Evolutionary conservation across 2,113 vertebrate genomes (phyloP), one percentile per base, ranked within the genome.

Genomic region (Tor tambroides): DNA sequence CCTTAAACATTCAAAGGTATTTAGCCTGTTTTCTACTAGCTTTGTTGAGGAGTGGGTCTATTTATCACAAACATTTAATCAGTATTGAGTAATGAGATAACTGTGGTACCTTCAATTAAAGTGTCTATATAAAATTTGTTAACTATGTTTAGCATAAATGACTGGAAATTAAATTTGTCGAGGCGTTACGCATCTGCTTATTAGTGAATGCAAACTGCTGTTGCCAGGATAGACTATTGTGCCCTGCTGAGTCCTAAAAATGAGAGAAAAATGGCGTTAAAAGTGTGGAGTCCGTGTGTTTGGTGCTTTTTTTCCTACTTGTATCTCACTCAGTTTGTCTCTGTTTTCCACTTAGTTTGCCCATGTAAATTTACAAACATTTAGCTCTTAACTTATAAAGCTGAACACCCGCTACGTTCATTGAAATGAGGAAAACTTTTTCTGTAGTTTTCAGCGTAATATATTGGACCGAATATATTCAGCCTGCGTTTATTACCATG

Each of bases 371-470:
- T 87, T 88, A 87, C 61, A 4, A 6, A 69, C 67, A 88, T 32
- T 76, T 54, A 84, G 84, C 88, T 38, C 15, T 35, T 28, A 77
- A n/a, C 65, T 32, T 38, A 30, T 76, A 75, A 32, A 35, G 28
- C 26, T 46, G 41, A 83, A 35, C 28, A 80, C 76, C 15, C 80
- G 71, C 23, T 87, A 90, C 90, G 89, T 93, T 91, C 86, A 87
- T 88, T 87, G 90, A 32, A 49, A 49, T 4, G 32, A 41, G 10
- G 26, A 72, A 84, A 80, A 87, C 69, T 81, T 59, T 88, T 43
- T 46, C 74, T 35, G 85, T 89, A 89, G 49, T 83, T 85, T 71
- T 93, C 91, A 91, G 93, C 91, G 89, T 91, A 92, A 77, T 91
- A 92, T 38, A 89, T 23, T 59, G 9, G 21, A 61, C 56, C 56